Conservation (phyloP, 2,113 vertebrate genomes). For the Pomatorhinus ruficollis region DNA sequence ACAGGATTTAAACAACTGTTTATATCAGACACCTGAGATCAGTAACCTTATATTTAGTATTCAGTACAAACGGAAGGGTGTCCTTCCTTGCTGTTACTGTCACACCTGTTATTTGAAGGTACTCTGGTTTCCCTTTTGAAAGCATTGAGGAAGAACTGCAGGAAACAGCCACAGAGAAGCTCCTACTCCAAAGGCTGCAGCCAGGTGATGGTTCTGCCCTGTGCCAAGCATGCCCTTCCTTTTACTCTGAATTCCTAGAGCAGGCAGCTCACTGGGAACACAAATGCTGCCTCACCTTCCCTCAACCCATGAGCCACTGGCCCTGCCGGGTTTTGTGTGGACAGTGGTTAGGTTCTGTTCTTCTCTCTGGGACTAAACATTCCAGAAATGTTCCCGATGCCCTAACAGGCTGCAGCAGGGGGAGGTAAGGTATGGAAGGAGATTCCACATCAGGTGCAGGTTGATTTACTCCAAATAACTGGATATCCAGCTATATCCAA, state of each 20-base stretch:
- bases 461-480: background rate
- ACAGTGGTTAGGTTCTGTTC: background rate
- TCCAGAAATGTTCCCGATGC: rapidly evolving
- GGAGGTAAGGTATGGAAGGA: too few relatives aligned
- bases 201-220: rapidly evolving
- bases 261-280: background rate
- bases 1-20: background rate
- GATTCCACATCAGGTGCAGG: background rate
- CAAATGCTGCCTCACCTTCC: background rate
- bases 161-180: background rate
- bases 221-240: rapidly evolving
- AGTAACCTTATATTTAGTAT: background rate
- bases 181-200: background rate
- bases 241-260: background rate
- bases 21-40: background rate
- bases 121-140: background rate
- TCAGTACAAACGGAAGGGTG: background rate
- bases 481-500: background rate
- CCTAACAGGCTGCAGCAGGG: background rate
- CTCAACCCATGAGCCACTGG: rapidly evolving
- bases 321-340: background rate
- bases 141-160: background rate
- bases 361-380: background rate
- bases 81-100: background rate
- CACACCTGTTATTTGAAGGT: background rate